Base-by-base conservation (phyloP, 2,888 invertebrate genomes). In the Trachelus tabidus region DNA sequence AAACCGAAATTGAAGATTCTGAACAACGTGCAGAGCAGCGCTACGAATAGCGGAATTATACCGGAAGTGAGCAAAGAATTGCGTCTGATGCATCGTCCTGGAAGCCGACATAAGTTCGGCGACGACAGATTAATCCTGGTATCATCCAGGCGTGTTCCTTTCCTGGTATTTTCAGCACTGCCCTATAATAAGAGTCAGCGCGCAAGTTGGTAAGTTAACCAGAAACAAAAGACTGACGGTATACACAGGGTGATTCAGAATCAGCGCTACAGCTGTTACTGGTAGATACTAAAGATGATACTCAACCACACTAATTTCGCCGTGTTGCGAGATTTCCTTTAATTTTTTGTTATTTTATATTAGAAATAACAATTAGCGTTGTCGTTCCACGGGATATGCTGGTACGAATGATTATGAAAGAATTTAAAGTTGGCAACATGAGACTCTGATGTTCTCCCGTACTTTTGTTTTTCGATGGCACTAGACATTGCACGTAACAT, bases 81-180 rank as follows among this genome's bases (percentile, higher is more conserved):
- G 78, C 90, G 92, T 80, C 89, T 92, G 81, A 87, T 92, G 85
- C 91, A 92, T 79, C 93, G 93, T 81, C 93, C 94, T 30, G 92
- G 93, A 35, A 95, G 94, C 91, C 94, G 94, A 81, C 95, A 95
- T 81, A 94, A 94, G 84, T 96, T 96, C 87, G 94, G 94, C 88
- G 96, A 97, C 91, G 97, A 97, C 89, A 94, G 98, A 87, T 93
- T 98, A 82, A 95, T 97, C 79, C 93, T 98, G 92, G 95, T 97
- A 69, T 95, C 97, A 76, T 93, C 94, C 11, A 94, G 95, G 85
- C 95, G 95, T 86, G 95, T 95, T 79, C 98, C 98, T 68, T 96
- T 98, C 92, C 94, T 96, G 85, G 93, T 98, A 81, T 98, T 96
- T 91, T 98, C 98, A 69, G 95, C 96, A 77, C 94, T 98, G 89